These are phyloP conservation scores for Trilocha varians DNA, from an alignment of 2,888 invertebrate genomes.

Conservation along the genomic window DNA sequence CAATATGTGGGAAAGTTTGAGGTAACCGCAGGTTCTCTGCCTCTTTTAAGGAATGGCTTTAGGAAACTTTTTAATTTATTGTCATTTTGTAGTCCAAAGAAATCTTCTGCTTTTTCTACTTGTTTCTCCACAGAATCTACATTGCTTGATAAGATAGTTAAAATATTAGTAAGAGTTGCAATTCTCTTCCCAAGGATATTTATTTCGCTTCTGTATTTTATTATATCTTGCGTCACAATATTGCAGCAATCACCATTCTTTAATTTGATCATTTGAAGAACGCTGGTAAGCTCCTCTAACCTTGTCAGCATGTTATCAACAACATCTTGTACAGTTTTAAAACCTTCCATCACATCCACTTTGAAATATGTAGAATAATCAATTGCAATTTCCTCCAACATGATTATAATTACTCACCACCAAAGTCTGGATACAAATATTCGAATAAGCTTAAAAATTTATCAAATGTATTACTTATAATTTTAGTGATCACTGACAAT, in stretches of 20 bases:
- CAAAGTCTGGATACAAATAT: conserved; percentile 63
- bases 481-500: conserved; percentile 45
- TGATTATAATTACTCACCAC: conserved; percentile 30
- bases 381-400: conserved; percentile 66
- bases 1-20: conserved; percentile 13
- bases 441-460: conserved; percentile 46
- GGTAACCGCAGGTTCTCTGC: conserved; percentile 22
- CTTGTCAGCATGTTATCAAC: conserved; percentile 79
- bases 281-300: conserved; percentile 77
- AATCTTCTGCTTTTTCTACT: conserved; percentile 74
- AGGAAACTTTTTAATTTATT: conserved; percentile 73
- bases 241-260: conserved; percentile 58
- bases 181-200: conserved; percentile 69
- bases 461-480: conserved; percentile 49
- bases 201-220: conserved; percentile 67
- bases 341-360: conserved; percentile 66
- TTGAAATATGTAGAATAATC: conserved; percentile 73
- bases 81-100: conserved; percentile 71
- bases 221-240: conserved; percentile 68
- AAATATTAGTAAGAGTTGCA: conserved; percentile 65
- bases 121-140: conserved; percentile 73
- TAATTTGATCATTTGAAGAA: conserved; percentile 70
- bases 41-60: conserved; percentile 71
- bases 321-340: conserved; percentile 74
- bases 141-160: conserved; percentile 61